Conservation (phyloP, 2,888 invertebrate genomes). For the Acrocyrtus sp. region DNA sequence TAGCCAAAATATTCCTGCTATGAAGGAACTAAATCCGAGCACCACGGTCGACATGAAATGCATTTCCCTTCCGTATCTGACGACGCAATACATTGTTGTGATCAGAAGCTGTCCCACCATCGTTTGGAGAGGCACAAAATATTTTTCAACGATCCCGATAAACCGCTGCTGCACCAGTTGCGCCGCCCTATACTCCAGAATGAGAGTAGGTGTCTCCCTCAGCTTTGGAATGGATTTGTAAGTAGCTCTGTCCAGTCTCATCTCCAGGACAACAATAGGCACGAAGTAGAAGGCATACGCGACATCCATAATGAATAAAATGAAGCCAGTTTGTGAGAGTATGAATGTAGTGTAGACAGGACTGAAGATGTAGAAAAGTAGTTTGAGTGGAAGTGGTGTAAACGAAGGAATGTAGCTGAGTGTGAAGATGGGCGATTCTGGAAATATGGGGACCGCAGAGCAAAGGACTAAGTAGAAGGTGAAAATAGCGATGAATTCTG, state of each 20-base stretch:
- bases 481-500: no score
- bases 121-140: constrained; percentile 8
- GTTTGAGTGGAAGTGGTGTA: not conserved
- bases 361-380: not conserved
- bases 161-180: not conserved
- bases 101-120: not conserved
- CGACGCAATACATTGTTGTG: not conserved
- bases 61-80: not conserved
- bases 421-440: not conserved
- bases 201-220: not conserved
- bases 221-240: not conserved
- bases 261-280: not conserved
- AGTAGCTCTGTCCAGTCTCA: not conserved
- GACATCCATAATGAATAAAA: not conserved
- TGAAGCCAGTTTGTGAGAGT: not conserved
- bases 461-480: not conserved
- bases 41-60: not conserved
- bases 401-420: not conserved
- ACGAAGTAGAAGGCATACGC: not conserved
- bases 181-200: not conserved
- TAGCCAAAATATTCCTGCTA: constrained; percentile 8
- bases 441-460: not conserved
- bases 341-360: not conserved
- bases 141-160: not conserved
- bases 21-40: not conserved